These are phyloP conservation scores for Phalangium opilio DNA, from an alignment of 2,888 invertebrate genomes.

Conservation along the genomic window DNA sequence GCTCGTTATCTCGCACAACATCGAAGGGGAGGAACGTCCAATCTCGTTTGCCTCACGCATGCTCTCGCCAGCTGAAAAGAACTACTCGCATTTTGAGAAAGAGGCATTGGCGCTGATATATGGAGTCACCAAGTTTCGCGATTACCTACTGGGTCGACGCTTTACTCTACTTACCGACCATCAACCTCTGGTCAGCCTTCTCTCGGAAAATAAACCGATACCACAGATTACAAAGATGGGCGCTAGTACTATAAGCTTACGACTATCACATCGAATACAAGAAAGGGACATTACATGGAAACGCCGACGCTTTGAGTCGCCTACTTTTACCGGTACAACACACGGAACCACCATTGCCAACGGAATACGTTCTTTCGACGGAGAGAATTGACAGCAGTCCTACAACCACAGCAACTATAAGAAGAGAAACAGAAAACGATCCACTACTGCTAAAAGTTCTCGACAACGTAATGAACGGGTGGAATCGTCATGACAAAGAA, in stretches of 20 bases:
- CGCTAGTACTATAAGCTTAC: conserved; percentile 25
- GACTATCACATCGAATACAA: conserved; percentile 26
- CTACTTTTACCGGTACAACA: conserved; percentile 6
- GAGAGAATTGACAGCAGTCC: conserved; percentile 3
- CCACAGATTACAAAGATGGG: conserved; percentile 25
- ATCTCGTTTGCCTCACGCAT: conserved; percentile 20
- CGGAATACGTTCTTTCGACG: conserved; percentile 2
- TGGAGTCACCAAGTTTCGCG: conserved; percentile 30
- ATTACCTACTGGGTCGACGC: conserved; percentile 28
- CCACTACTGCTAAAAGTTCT: no score
- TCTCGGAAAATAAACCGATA: conserved; percentile 8
- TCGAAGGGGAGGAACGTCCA: conserved; percentile 30
- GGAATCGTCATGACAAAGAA: no score
- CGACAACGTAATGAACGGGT: no score
- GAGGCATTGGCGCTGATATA: conserved; percentile 30
- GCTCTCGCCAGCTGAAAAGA: conserved; percentile 17
- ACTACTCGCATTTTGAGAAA: conserved; percentile 20
- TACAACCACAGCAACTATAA: no score
- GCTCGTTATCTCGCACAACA: no score
- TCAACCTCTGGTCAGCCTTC: conserved; percentile 26
- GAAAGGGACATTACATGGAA: conserved; percentile 23
- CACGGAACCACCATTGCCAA: neutral
- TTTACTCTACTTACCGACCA: conserved; percentile 32
- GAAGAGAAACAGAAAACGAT: no score
- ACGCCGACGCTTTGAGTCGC: conserved; percentile 27